Evolutionary conservation across 2,797 vertebrate genomes (phyloP).

Genomic region (Esox lucius): DNA sequence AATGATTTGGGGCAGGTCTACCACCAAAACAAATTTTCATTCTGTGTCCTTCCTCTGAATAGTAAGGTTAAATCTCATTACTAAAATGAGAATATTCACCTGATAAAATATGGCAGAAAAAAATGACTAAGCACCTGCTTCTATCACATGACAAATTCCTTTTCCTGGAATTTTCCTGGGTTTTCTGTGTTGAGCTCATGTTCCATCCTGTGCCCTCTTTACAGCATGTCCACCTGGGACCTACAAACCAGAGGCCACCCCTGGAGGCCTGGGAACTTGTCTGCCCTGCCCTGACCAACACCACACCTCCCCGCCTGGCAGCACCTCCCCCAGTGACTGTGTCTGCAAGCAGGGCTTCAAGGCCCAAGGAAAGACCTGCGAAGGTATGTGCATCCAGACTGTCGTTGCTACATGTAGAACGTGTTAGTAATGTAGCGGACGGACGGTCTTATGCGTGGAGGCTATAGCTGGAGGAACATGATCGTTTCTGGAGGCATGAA

Average conservation of each 20-base stretch:
- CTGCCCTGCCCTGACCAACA: slow-evolving; percentile 81
- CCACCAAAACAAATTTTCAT: too few relatives aligned
- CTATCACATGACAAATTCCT: neutral
- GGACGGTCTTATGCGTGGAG: too few relatives aligned
- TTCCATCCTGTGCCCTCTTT: slow-evolving; percentile 13
- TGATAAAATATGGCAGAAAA: too few relatives aligned
- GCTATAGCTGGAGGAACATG: too few relatives aligned
- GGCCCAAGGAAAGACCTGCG: slow-evolving; percentile 79
- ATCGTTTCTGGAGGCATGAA: too few relatives aligned
- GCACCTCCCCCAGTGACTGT: slow-evolving; percentile 85
- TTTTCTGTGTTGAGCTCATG: neutral
- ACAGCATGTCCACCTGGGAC: slow-evolving; percentile 91
- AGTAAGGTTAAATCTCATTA: too few relatives aligned
- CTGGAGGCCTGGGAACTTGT: slow-evolving; percentile 89
- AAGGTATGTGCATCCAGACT: slow-evolving; percentile 72
- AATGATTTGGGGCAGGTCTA: too few relatives aligned
- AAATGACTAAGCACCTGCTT: too few relatives aligned
- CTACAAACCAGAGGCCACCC: slow-evolving; percentile 88
- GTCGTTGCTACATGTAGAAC: neutral
- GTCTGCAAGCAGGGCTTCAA: slow-evolving; percentile 84
- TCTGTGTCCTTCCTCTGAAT: too few relatives aligned
- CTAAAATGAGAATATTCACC: too few relatives aligned
- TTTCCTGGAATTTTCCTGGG: slow-evolving; percentile 11
- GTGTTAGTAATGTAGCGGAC: neutral
- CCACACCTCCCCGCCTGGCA: slow-evolving; percentile 89